These are phyloP conservation scores for Scolopax bukidnonensis DNA, from an alignment of 2,797 vertebrate genomes.

Conservation along the genomic window DNA sequence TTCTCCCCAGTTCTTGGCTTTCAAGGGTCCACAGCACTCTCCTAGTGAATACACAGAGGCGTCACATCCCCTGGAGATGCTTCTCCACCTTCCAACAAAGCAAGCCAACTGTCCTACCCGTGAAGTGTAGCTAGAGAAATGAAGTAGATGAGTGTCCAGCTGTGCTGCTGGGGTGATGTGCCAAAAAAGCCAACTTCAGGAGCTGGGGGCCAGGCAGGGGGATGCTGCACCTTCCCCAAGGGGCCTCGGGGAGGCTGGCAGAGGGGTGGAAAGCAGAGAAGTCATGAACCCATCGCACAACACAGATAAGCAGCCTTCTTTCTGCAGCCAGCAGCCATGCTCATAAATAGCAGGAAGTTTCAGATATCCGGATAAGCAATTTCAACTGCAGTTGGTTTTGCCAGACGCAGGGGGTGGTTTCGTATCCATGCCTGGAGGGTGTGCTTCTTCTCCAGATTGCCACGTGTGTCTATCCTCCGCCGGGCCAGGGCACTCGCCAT, in stretches of 20 bases:
- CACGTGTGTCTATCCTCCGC: accelerated
- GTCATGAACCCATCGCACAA: not conserved
- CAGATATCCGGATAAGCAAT: not conserved
- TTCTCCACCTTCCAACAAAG: not conserved
- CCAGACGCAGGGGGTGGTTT: not conserved
- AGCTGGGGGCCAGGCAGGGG: not conserved
- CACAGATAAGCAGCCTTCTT: not conserved
- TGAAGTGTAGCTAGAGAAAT: not conserved
- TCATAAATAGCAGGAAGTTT: not conserved
- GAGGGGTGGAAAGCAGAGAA: not conserved
- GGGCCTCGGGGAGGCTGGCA: not conserved
- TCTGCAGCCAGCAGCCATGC: not conserved
- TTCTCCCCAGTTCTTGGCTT: not conserved
- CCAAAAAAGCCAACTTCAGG: not conserved
- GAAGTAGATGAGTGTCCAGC: not conserved
- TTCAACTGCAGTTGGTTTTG: not conserved
- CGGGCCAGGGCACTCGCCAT: accelerated
- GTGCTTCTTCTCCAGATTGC: not conserved
- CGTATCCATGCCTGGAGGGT: not conserved
- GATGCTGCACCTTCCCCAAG: not conserved
- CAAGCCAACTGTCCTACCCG: not conserved
- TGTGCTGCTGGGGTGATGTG: accelerated
- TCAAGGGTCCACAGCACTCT: not conserved
- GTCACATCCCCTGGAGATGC: not conserved
- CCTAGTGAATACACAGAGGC: not conserved